Evolutionary conservation across 2,888 invertebrate genomes (phyloP).

Genomic region (Ashinkailepas kermadecensis): DNA sequence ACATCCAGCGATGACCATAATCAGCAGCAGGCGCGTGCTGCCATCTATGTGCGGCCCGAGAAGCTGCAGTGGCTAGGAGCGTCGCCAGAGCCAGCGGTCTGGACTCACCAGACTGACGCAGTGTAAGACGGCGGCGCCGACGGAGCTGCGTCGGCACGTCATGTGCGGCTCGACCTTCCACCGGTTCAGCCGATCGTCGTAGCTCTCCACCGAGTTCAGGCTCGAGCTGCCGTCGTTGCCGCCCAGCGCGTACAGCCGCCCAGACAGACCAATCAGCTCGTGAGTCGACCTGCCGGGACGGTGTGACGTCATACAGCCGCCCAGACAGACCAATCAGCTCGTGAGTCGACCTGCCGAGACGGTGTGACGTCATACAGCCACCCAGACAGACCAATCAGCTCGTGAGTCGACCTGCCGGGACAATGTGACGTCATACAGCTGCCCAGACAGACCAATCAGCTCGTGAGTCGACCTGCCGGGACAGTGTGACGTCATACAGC

Average conservation of each 20-base stretch:
- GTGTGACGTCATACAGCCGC: too few relatives aligned
- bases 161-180: slow-evolving; percentile 60
- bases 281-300: slow-evolving; percentile 53
- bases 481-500: too few relatives aligned
- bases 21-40: background rate
- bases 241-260: slow-evolving; percentile 56
- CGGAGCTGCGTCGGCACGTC: slow-evolving; percentile 56
- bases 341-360: slow-evolving; percentile 35
- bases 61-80: background rate
- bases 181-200: slow-evolving; percentile 56
- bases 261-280: slow-evolving; percentile 58
- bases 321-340: too few relatives aligned
- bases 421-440: too few relatives aligned
- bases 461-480: too few relatives aligned
- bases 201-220: slow-evolving; percentile 59
- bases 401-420: too few relatives aligned
- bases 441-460: too few relatives aligned
- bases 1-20: too few relatives aligned
- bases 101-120: slow-evolving; percentile 45
- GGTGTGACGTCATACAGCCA: too few relatives aligned
- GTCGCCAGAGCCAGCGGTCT: slow-evolving; percentile 4
- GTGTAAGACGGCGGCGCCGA: slow-evolving; percentile 58
- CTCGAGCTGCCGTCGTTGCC: slow-evolving; percentile 64
- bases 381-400: too few relatives aligned
- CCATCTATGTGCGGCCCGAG: background rate